These are phyloP conservation scores for Rhopalosiphum padi DNA, from an alignment of 1,140 invertebrate species.

Conservation along the genomic window DNA sequence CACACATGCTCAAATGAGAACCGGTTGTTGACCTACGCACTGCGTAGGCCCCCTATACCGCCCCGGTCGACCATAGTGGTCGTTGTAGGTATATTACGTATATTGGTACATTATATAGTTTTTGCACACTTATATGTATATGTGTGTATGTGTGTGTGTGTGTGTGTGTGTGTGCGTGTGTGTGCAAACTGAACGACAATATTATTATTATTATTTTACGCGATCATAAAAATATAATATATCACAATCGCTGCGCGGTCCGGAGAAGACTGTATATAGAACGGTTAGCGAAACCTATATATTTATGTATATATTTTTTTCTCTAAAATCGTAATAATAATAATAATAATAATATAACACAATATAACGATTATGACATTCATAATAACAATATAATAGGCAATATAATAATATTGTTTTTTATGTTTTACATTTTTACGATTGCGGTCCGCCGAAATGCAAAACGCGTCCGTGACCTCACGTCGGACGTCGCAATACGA, in stretches of 20 bases:
- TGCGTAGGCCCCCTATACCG: too few relatives aligned
- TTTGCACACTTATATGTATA: not conserved
- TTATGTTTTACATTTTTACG: not conserved
- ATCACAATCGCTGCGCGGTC: not conserved
- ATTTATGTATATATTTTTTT: not conserved
- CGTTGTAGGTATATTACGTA: not conserved
- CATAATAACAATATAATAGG: not conserved
- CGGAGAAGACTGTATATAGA: not conserved
- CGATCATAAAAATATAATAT: conserved; percentile 7
- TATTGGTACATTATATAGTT: not conserved
- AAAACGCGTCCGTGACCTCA: not conserved
- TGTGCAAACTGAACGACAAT: not conserved
- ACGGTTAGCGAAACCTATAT: not conserved
- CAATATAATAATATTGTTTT: not conserved
- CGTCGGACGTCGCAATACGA: not conserved
- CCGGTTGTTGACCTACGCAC: conserved; percentile 13
- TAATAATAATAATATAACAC: not conserved
- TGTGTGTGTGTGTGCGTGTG: too few relatives aligned
- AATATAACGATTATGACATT: not conserved
- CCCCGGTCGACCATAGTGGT: not conserved
- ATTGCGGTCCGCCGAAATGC: not conserved
- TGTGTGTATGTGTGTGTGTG: too few relatives aligned
- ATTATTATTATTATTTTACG: not conserved
- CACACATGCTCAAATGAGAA: not conserved
- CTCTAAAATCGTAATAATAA: not conserved